These are phyloP conservation scores for Pterocles burchelli DNA, from an alignment of 2,113 vertebrate genomes.

Conservation along the genomic window DNA sequence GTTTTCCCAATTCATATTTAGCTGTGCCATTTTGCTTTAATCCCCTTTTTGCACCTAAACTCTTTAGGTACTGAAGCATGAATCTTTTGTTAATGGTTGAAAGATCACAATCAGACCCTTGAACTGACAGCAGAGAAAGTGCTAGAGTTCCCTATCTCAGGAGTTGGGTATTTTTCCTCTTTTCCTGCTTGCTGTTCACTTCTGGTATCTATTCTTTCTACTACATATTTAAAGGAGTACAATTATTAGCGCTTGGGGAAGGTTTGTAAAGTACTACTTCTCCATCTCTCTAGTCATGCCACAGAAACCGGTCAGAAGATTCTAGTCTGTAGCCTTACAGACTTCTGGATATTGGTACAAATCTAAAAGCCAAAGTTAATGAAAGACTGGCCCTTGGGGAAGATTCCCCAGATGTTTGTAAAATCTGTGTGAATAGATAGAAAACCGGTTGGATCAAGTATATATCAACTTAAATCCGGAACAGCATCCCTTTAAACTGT, in stretches of 20 bases:
- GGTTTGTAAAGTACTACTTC: background rate
- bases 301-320: background rate
- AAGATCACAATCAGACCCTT: background rate
- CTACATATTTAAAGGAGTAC: background rate
- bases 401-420: background rate
- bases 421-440: background rate
- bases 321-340: background rate
- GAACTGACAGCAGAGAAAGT: slow-evolving; percentile 50
- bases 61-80: background rate
- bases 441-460: background rate
- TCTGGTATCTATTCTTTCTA: background rate
- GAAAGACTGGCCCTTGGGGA: background rate
- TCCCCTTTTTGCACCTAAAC: background rate
- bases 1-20: background rate
- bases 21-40: background rate
- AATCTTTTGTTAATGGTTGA: background rate
- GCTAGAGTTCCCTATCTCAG: background rate
- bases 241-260: background rate
- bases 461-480: background rate
- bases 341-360: background rate
- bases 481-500: background rate
- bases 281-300: fast-evolving
- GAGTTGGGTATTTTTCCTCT: background rate
- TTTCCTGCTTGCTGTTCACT: background rate
- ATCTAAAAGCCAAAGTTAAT: background rate